Base-by-base conservation (phyloP, 2,113 vertebrate species). In the Microtus ochrogaster region DNA sequence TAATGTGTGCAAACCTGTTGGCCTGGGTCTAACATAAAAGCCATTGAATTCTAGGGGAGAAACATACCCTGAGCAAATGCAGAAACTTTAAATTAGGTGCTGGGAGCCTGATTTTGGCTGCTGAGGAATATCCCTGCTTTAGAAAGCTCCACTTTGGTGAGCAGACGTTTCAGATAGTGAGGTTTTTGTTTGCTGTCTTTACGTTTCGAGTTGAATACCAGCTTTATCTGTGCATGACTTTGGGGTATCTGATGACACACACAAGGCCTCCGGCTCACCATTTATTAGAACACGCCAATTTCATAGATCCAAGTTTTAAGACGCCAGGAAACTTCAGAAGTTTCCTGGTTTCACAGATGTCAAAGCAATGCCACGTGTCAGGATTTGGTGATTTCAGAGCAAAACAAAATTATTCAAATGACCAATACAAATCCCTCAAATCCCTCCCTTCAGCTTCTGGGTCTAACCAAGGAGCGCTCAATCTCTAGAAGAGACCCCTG, bases 311-410 rank as follows among this genome's bases (percentile, higher is more conserved):
- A 21, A 8, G 58, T 70, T 94, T 92, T 41, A 93, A 90, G 68
- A 58, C 21, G 81, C 65, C 49, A 2, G 77, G 63, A 52, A 83
- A 89, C 68, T 82, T 86, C 9, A 52, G 63, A 61, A 41, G 16
- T 72, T 66, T 65, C 33, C 55, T 39, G 81, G 44, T 49, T 94
- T 94, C 72, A 61, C 70, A 76, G 55, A 90, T 87, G 92, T 93
- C 70, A 90, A 90, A 87, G 94, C 49, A n/a, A 76, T 41, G 68
- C 79, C 90, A 30, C 5, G 78, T 10, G 49, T 92, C 14, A 39
- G 61, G 58, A 79, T 36, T 30, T 0, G 10, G 65, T 28, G 47
- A 72, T 83, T 66, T 86, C 65, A 39, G 61, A 90, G 28, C 33
- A 77, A 76, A 47, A 61, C 28, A 63, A 73, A 93, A 44, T 83